Conservation (phyloP, 2,888 invertebrate species). For the Stenodera caucasica region DNA sequence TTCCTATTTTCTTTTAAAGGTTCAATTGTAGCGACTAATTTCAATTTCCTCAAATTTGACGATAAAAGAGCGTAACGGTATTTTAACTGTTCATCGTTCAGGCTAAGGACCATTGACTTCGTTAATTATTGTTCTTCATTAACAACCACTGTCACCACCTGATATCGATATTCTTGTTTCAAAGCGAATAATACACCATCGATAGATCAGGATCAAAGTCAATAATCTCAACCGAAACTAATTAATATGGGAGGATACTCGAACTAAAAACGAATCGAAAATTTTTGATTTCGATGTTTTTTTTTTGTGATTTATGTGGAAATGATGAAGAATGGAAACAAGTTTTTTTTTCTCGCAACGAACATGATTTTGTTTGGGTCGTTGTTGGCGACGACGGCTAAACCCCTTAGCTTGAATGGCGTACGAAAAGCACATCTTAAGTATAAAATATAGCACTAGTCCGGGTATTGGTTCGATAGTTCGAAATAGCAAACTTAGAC, state of each 20-base stretch:
- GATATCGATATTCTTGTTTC: conserved; percentile 12
- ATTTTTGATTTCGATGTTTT: too few relatives aligned
- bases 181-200: conserved; percentile 19
- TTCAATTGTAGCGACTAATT: too few relatives aligned
- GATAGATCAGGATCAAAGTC: conserved; percentile 23
- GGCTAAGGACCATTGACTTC: too few relatives aligned
- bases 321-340: neutral
- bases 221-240: conserved; percentile 7
- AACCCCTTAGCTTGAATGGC: neutral
- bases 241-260: too few relatives aligned
- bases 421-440: neutral
- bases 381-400: neutral
- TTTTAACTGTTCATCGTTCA: too few relatives aligned
- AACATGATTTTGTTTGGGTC: neutral
- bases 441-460: neutral
- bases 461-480: neutral
- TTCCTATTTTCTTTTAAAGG: too few relatives aligned
- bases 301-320: too few relatives aligned
- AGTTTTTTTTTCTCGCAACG: neutral
- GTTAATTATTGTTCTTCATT: too few relatives aligned
- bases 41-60: too few relatives aligned
- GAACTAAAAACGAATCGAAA: too few relatives aligned
- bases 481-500: neutral
- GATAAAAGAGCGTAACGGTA: too few relatives aligned
- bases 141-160: neutral